These are phyloP conservation scores for Hemicrepidius hirtus DNA, from an alignment of 2,888 invertebrate species.

Conservation along the genomic window DNA sequence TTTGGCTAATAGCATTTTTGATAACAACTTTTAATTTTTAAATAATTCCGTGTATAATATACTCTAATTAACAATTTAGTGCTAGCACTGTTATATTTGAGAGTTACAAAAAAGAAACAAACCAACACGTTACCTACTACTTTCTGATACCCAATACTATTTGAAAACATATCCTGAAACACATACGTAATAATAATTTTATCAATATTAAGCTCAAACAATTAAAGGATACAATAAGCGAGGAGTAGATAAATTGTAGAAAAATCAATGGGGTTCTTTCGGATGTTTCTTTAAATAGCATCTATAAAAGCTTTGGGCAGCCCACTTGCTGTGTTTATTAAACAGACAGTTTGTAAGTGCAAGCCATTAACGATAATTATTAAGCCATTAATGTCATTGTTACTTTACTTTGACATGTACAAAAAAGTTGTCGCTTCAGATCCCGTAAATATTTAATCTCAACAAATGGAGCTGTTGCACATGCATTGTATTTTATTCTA, in stretches of 20 bases:
- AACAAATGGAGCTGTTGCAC: slow-evolving; percentile 9
- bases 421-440: slow-evolving; percentile 52
- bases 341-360: slow-evolving; percentile 59
- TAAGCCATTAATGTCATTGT: slow-evolving; percentile 64
- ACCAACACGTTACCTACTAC: no score
- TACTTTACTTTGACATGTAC: slow-evolving; percentile 62
- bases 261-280: slow-evolving; percentile 2
- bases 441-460: slow-evolving; percentile 38
- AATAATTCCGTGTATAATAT: no score
- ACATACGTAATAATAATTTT: no score
- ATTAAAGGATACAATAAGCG: no score
- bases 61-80: no score
- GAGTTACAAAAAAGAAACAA: no score
- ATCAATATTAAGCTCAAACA: no score
- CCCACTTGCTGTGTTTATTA: slow-evolving; percentile 43
- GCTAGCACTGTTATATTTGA: no score
- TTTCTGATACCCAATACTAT: no score
- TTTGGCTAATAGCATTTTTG: no score
- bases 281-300: slow-evolving; percentile 32
- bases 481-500: not conserved
- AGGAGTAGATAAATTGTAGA: not conserved
- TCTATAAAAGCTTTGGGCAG: slow-evolving; percentile 33
- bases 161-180: no score
- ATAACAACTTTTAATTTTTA: no score
- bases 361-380: slow-evolving; percentile 67